Conservation (phyloP, 2,797 vertebrate species). For the Alectoris magna region DNA sequence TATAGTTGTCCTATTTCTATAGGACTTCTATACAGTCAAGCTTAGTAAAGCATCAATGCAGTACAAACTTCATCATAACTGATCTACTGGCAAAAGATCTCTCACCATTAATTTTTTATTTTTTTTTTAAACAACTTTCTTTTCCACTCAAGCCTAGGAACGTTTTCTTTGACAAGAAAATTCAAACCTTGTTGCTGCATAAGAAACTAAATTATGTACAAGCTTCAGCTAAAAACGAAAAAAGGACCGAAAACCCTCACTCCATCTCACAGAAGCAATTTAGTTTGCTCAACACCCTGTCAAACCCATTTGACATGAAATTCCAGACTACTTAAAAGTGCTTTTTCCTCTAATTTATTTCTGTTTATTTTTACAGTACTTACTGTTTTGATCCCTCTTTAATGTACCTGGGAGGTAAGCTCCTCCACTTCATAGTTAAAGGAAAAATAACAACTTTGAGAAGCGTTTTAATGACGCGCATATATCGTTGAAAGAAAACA, state of each 20-base stretch:
- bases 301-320: constrained; percentile 61
- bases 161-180: background rate
- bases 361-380: constrained; percentile 21
- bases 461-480: background rate
- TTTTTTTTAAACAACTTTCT: background rate
- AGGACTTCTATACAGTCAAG: background rate
- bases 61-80: background rate
- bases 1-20: background rate
- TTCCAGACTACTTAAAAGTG: constrained; percentile 22
- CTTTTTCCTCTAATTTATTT: constrained; percentile 27
- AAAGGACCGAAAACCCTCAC: background rate
- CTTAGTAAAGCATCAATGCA: background rate
- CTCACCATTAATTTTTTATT: background rate
- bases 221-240: constrained; percentile 53
- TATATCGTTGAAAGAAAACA: background rate
- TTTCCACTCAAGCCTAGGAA: constrained; percentile 1
- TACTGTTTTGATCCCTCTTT: constrained; percentile 24
- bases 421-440: background rate
- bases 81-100: background rate
- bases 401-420: background rate
- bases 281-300: constrained; percentile 49
- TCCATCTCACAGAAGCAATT: constrained; percentile 56
- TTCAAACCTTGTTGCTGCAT: background rate
- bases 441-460: constrained; percentile 7
- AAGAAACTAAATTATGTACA: constrained; percentile 39